These are phyloP conservation scores for Byasa hedistus DNA, from an alignment of 2,888 invertebrate genomes.

Conservation along the genomic window DNA sequence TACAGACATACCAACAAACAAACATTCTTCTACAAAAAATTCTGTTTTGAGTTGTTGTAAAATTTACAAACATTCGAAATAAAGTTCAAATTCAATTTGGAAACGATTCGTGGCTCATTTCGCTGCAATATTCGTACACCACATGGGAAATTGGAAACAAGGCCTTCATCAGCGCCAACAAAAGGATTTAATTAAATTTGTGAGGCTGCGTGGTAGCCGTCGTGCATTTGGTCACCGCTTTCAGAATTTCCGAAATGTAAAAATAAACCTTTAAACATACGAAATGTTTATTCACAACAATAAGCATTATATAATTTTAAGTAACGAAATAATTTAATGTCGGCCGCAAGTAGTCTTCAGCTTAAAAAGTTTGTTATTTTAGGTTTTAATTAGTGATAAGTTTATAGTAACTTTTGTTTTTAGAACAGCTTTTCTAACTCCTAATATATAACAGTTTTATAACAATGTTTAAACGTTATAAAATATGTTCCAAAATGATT, in stretches of 20 bases:
- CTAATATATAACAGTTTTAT: too few relatives aligned
- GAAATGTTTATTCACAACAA: not conserved
- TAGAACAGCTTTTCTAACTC: too few relatives aligned
- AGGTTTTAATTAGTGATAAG: too few relatives aligned
- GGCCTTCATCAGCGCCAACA: slow-evolving; percentile 27
- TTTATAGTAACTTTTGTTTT: too few relatives aligned
- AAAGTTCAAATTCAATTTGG: not conserved
- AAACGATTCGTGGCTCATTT: slow-evolving; percentile 6
- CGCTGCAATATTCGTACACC: slow-evolving; percentile 21
- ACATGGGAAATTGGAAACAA: slow-evolving; percentile 23
- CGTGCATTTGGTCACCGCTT: not conserved
- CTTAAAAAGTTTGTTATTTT: too few relatives aligned
- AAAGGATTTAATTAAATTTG: slow-evolving; percentile 29
- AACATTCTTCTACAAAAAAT: not conserved
- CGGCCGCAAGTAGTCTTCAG: too few relatives aligned
- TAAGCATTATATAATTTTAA: too few relatives aligned
- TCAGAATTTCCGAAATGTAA: not conserved
- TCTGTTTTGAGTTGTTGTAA: not conserved
- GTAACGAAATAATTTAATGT: too few relatives aligned
- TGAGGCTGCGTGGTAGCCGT: slow-evolving; percentile 6
- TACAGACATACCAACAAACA: not conserved
- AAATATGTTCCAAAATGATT: too few relatives aligned
- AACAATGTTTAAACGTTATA: too few relatives aligned
- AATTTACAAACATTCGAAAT: not conserved
- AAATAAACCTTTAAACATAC: not conserved